phyloP scores from a whole-genome alignment of 2,113 vertebrate genomes.

The Phoenicopterus ruber region DNA sequence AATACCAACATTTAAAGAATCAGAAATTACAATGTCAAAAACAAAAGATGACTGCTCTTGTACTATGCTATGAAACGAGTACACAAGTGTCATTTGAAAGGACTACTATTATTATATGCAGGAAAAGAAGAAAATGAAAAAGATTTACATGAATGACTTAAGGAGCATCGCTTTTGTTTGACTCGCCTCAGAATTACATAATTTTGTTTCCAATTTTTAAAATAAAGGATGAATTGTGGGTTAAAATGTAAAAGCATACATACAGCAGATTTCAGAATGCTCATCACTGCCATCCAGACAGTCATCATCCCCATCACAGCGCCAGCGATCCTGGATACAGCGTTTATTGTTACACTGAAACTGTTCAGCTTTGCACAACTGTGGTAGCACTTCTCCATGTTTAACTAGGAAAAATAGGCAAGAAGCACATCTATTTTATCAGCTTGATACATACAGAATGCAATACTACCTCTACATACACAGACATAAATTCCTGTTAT shows the following conservation, averaged over 20 bases:
- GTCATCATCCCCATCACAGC: constrained; percentile 94
- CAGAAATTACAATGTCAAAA: not conserved
- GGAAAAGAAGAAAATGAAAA: not conserved
- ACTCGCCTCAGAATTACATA: not conserved
- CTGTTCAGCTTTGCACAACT: constrained; percentile 83
- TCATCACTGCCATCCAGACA: constrained; percentile 95
- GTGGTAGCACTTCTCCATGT: constrained; percentile 69
- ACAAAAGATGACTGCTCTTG: not conserved
- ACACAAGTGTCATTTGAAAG: not conserved
- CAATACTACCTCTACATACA: not conserved
- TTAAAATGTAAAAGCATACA: constrained; percentile 8
- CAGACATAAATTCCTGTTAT: not conserved
- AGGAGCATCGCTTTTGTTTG: not conserved
- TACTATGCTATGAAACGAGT: rapidly evolving
- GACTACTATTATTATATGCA: rapidly evolving
- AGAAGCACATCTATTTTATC: not conserved
- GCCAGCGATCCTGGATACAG: constrained; percentile 89
- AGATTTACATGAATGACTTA: not conserved
- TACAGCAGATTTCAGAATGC: constrained; percentile 85
- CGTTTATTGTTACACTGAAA: constrained; percentile 91
- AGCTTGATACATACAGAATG: not conserved
- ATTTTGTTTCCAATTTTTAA: not conserved
- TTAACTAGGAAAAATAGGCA: constrained; percentile 67
- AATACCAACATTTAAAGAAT: not conserved
- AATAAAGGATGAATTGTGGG: rapidly evolving